A percentile compares a stretch with the other conserved stretches of the same genome.
phyloP scores from a whole-genome alignment of 2,888 invertebrate genomes.

The Sarcophaga carnaria region DNA sequence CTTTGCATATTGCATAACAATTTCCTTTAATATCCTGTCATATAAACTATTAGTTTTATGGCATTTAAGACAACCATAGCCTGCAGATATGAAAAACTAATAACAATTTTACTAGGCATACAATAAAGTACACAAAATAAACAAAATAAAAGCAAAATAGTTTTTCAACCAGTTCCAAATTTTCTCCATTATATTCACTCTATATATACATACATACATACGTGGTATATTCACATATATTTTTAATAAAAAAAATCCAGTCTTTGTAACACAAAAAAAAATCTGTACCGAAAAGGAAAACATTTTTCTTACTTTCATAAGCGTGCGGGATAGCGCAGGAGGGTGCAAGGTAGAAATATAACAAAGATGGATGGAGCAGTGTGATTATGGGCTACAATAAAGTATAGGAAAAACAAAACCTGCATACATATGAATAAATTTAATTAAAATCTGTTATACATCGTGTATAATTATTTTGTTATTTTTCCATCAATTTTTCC shows the following conservation, averaged over 20 bases:
- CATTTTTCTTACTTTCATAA: background rate
- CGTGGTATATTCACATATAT: background rate
- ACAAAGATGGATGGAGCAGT: constrained; percentile 22
- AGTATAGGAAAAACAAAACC: background rate
- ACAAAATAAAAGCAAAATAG: background rate
- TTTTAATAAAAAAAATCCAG: background rate
- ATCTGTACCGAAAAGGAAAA: background rate
- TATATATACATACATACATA: background rate
- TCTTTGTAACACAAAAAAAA: background rate
- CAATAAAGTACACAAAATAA: background rate
- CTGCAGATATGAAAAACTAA: background rate
- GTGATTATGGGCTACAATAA: constrained; percentile 5
- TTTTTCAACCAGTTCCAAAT: background rate
- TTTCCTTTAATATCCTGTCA: background rate
- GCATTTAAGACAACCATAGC: background rate
- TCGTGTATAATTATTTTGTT: constrained; percentile 42
- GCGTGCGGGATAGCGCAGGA: background rate
- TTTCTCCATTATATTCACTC: background rate
- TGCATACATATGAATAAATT: constrained; percentile 35
- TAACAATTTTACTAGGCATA: constrained; percentile 12
- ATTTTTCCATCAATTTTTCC: constrained; percentile 12
- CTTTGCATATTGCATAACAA: background rate
- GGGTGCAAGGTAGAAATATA: background rate
- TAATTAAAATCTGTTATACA: constrained; percentile 47
- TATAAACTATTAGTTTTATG: background rate